Conservation (phyloP, 2,888 invertebrate species). For the Axea sp. region DNA sequence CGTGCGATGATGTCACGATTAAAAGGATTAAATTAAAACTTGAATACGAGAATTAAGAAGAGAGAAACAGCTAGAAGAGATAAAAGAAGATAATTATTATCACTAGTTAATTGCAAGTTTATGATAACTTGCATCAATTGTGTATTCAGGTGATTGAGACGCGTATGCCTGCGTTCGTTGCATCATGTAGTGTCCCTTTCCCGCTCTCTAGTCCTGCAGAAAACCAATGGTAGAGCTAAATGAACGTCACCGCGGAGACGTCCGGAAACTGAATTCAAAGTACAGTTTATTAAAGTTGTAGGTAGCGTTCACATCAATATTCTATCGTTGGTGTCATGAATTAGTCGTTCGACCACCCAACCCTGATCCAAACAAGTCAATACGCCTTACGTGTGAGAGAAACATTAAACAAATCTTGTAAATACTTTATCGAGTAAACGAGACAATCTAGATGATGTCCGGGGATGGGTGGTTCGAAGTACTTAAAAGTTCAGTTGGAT, state of each 20-base stretch:
- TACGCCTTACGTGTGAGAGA: constrained; percentile 49
- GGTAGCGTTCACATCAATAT: background rate
- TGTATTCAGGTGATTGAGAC: constrained; percentile 63
- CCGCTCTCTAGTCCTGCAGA: constrained; percentile 25
- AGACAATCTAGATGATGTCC: constrained; percentile 53
- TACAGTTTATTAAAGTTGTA: constrained; percentile 35
- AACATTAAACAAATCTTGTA: constrained; percentile 44
- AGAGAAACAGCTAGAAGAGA: constrained; percentile 11
- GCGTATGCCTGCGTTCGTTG: constrained; percentile 30
- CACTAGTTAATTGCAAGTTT: constrained; percentile 46
- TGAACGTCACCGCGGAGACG: background rate
- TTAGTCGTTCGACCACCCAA: constrained; percentile 47
- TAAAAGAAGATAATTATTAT: constrained; percentile 18
- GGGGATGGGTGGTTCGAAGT: constrained; percentile 54
- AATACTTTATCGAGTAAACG: constrained; percentile 50
- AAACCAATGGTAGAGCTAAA: background rate
- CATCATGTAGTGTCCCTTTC: constrained; percentile 19
- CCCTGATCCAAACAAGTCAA: constrained; percentile 48
- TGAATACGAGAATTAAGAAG: background rate
- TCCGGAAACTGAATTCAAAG: background rate
- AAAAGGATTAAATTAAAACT: constrained; percentile 5
- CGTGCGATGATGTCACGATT: too few species aligned
- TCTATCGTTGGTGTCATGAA: too few species aligned
- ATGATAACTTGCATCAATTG: constrained; percentile 7
- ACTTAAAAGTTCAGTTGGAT: constrained; percentile 25